Conservation (phyloP, 2,888 invertebrate genomes). For the Suillia variegata region DNA sequence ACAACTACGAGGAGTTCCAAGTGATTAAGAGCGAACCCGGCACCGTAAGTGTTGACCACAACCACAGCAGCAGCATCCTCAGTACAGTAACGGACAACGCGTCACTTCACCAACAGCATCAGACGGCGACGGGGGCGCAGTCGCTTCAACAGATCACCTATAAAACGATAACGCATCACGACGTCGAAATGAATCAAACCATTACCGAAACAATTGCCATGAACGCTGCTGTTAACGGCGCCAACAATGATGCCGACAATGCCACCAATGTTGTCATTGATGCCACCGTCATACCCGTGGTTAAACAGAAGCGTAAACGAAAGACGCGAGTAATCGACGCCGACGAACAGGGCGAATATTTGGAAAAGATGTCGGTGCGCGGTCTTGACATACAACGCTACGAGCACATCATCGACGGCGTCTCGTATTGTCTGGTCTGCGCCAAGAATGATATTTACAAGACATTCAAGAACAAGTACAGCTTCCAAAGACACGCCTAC, state of each 20-base stretch:
- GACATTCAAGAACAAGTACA: slow-evolving; percentile 59
- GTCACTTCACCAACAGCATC: slow-evolving; percentile 24
- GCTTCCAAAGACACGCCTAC: slow-evolving; percentile 57
- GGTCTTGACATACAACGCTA: slow-evolving; percentile 58
- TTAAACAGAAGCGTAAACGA: slow-evolving; percentile 56
- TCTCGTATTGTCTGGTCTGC: slow-evolving; percentile 56
- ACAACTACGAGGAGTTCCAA: slow-evolving; percentile 51
- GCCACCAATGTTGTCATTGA: slow-evolving; percentile 26
- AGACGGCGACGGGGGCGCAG: slow-evolving; percentile 36
- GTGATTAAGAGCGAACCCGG: slow-evolving; percentile 40
- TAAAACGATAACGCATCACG: slow-evolving; percentile 40
- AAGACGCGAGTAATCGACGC: slow-evolving; percentile 54
- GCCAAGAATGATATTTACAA: slow-evolving; percentile 58
- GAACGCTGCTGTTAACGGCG: slow-evolving; percentile 32
- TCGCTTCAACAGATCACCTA: slow-evolving; percentile 37
- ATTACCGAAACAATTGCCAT: slow-evolving; percentile 32
- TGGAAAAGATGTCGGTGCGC: slow-evolving; percentile 60
- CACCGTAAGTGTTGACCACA: slow-evolving; percentile 36
- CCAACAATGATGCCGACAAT: slow-evolving; percentile 30
- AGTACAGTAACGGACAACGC: not conserved
- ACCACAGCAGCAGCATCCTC: slow-evolving; percentile 35
- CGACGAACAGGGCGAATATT: slow-evolving; percentile 57
- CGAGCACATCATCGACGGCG: slow-evolving; percentile 57
- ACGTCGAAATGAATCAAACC: slow-evolving; percentile 31
- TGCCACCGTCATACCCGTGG: slow-evolving; percentile 11